Base-by-base conservation (phyloP, 2,113 vertebrate species). In the Zapornia atra region DNA sequence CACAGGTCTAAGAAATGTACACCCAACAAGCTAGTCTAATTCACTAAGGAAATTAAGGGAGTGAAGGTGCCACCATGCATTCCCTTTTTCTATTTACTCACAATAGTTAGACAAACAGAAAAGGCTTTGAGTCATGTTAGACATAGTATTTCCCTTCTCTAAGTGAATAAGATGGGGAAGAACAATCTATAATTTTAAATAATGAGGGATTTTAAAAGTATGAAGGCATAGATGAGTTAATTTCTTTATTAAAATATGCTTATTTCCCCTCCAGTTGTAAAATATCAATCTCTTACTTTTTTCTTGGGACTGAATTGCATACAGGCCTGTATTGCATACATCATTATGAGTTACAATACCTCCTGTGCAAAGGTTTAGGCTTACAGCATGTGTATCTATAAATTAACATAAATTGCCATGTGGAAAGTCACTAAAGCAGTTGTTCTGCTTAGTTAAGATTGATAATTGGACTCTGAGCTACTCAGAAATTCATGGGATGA, bases 381-480 rank as follows among this genome's bases (percentile, higher is more conserved):
- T 76, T 93, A 82, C 29, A 48, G 57, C 22, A 75, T 60, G 42
- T 76, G 20, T 79, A 79, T 68, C 73, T 90, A 85, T 87, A 96
- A 94, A 95, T 95, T 95, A 96, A 85, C 90, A 93, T 85, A 91
- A 95, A 87, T 69, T 94, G 61, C 54, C 70, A 79, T 75, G 75
- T 84, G 82, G 87, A 90, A 95, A 95, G 48, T 94, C 76, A 94
- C 80, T 69, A 94, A 88, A 93, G 53, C 61, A 82, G 73, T 95
- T 95, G 87, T 87, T 95, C 87, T 92, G 70, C 95, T 94, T 93
- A 90, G 90, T 92, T 90, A 94, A 90, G 88, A 82, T 48, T 87
- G 82, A 96, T 93, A 95, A 96, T 95, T 96, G 78, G 48, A 85
- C 87, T 87, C 82, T 50, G 33, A 90, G 65, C 84, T 94, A 71